Conservation (phyloP, 2,113 vertebrate genomes). For the Castor canadensis region DNA sequence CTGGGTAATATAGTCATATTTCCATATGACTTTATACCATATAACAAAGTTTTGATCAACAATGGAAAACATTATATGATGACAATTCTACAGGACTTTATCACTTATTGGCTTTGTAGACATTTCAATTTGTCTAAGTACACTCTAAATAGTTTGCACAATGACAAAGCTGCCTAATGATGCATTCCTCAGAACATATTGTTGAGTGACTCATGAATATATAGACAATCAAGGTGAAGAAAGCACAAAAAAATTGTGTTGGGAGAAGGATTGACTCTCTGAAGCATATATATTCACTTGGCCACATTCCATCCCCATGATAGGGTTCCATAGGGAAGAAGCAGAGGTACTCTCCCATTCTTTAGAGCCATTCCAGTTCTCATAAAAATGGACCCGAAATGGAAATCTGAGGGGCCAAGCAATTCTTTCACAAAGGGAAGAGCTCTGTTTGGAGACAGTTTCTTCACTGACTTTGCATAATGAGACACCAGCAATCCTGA, state of each 20-base stretch:
- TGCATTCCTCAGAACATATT: not conserved
- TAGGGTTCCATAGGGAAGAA: not conserved
- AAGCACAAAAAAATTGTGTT: not conserved
- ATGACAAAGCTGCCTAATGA: no score
- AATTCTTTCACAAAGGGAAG: not conserved
- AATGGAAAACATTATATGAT: no score
- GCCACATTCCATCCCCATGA: not conserved
- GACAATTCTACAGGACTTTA: not conserved
- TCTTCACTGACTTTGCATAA: not conserved
- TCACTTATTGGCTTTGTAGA: not conserved
- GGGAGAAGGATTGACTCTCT: not conserved
- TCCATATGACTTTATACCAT: no score
- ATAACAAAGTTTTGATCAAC: not conserved
- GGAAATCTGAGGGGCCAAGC: not conserved
- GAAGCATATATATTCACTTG: not conserved
- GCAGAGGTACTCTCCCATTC: rapidly evolving
- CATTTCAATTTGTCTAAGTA: not conserved
- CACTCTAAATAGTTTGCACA: not conserved
- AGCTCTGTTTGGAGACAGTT: not conserved
- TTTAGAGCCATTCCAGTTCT: not conserved
- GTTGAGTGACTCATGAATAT: not conserved
- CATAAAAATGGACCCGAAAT: not conserved
- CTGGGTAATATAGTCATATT: not conserved
- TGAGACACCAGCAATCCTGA: not conserved
- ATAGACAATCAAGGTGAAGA: not conserved